These are phyloP conservation scores for Calliopum simillimum DNA, from an alignment of 2,888 invertebrate species.

Conservation along the genomic window DNA sequence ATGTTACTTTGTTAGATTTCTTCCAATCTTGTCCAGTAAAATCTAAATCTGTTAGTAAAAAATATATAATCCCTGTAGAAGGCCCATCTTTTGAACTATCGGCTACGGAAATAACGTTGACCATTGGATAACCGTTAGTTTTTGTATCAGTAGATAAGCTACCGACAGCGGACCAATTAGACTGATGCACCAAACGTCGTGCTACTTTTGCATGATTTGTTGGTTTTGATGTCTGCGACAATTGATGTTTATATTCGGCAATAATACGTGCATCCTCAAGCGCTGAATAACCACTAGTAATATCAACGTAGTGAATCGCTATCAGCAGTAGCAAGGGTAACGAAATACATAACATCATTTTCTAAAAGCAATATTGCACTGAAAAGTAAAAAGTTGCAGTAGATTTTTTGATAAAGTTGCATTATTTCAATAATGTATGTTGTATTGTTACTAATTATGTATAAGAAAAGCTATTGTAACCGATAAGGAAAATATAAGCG, in stretches of 20 bases:
- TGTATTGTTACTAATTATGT: no score
- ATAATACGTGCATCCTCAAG: conserved; percentile 55
- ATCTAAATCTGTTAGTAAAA: conserved; percentile 64
- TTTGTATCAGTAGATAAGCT: conserved; percentile 60
- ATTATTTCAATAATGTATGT: no score
- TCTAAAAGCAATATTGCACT: not conserved
- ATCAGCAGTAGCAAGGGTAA: conserved; percentile 32
- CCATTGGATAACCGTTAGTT: conserved; percentile 64
- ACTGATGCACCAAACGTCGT: conserved; percentile 61
- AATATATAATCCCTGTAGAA: conserved; percentile 64
- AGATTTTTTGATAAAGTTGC: no score
- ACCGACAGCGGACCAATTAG: conserved; percentile 64
- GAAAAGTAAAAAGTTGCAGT: no score
- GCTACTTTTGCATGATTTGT: conserved; percentile 64
- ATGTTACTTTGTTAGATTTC: conserved; percentile 60
- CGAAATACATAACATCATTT: not conserved
- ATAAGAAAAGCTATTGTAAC: no score
- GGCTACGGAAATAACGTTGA: conserved; percentile 66
- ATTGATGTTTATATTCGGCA: conserved; percentile 49
- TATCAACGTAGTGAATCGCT: conserved; percentile 25
- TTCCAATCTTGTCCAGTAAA: conserved; percentile 65
- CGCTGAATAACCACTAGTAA: conserved; percentile 53
- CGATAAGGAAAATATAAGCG: no score
- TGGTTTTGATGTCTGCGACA: not conserved
- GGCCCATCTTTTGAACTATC: conserved; percentile 53